Conservation (phyloP, 2,797 vertebrate species). For the Lepus oiostolus region DNA sequence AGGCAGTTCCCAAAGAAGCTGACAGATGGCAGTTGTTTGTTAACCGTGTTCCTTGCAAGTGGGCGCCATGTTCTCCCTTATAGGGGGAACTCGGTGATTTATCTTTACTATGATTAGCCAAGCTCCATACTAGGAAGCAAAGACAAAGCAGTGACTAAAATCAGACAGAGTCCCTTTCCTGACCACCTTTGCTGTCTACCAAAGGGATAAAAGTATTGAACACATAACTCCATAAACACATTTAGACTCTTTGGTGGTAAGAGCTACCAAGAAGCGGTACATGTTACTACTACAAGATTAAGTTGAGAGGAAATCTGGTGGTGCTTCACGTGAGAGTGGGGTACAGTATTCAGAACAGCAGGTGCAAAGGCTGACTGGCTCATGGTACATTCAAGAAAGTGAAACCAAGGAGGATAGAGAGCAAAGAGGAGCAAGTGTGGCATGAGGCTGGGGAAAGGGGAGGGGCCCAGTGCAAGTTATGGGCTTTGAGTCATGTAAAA, state of each 20-base stretch:
- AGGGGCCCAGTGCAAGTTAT: not conserved
- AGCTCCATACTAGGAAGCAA: not conserved
- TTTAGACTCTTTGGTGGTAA: not conserved
- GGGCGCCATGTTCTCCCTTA: not conserved
- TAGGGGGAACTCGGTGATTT: not conserved
- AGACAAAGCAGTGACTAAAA: not conserved
- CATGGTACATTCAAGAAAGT: not conserved
- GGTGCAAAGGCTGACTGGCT: not conserved
- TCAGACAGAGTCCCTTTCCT: not conserved
- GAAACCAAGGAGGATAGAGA: not conserved
- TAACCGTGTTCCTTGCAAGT: not conserved
- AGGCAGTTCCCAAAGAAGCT: not conserved
- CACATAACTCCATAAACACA: not conserved
- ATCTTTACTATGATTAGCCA: not conserved
- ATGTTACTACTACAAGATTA: not conserved
- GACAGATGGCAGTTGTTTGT: not conserved
- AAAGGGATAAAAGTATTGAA: not conserved
- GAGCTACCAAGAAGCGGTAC: not conserved
- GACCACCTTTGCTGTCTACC: not conserved
- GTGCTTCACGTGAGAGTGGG: not conserved
- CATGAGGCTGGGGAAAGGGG: not conserved
- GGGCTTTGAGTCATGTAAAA: not conserved
- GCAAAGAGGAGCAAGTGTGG: not conserved
- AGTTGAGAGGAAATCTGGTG: no score
- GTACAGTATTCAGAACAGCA: not conserved